phyloP scores from a whole-genome alignment of 2,113 vertebrate species.

The Circaetus gallicus region DNA sequence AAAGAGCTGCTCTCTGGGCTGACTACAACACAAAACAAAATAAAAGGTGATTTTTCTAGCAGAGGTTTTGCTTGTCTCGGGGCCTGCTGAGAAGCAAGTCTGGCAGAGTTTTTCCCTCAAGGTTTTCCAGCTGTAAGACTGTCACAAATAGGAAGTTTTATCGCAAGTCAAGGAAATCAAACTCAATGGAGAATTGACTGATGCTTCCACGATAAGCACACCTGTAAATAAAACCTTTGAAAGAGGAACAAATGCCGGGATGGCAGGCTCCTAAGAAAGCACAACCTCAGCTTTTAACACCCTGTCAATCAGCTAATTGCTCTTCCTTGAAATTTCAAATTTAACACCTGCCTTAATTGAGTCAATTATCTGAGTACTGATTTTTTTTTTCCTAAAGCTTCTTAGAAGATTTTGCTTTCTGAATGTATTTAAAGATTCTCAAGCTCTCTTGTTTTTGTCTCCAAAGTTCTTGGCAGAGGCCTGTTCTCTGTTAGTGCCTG shows the following conservation, averaged over 20 bases:
- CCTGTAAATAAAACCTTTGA: not conserved
- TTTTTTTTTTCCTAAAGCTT: not conserved
- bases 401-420: not conserved
- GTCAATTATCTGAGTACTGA: not conserved
- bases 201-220: not conserved
- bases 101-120: not conserved
- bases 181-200: not conserved
- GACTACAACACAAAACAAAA: not conserved
- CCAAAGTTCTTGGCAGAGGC: not conserved
- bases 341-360: not conserved
- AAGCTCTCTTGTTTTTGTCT: not conserved
- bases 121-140: not conserved
- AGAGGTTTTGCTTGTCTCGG: not conserved
- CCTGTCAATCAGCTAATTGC: not conserved
- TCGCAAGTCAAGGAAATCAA: not conserved
- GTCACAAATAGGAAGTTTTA: not conserved
- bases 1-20: not conserved
- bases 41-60: not conserved
- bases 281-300: not conserved
- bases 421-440: not conserved
- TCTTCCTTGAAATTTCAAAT: not conserved
- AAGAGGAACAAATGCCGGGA: not conserved
- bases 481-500: not conserved
- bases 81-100: not conserved
- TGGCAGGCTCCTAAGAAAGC: not conserved